Percentiles rank a stretch among this genome's conserved stretches.
These are phyloP conservation scores for Dasypolia templi DNA, from an alignment of 2,888 invertebrate genomes.

Conservation along the genomic window DNA sequence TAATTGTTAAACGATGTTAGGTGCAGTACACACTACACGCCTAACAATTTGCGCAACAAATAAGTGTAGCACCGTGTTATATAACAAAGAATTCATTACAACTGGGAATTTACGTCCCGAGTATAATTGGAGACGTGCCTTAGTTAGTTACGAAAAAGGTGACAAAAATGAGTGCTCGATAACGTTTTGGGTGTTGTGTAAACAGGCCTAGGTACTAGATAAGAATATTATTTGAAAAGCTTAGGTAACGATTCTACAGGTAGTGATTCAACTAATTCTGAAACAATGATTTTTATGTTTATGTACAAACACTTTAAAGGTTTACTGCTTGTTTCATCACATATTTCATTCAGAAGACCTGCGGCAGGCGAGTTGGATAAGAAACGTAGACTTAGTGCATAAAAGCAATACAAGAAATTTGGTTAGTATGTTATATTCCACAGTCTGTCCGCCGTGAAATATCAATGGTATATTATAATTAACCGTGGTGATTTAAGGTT, in stretches of 20 bases:
- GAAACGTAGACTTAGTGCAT: no score
- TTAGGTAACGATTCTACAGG: not conserved
- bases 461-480: not conserved
- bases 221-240: not conserved
- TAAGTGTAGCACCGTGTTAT: slow-evolving; percentile 70
- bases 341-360: no score
- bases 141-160: slow-evolving; percentile 51
- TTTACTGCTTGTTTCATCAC: no score
- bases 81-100: slow-evolving; percentile 66
- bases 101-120: slow-evolving; percentile 70
- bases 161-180: slow-evolving; percentile 27
- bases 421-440: no score
- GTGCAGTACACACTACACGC: slow-evolving; percentile 59
- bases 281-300: no score
- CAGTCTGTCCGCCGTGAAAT: not conserved
- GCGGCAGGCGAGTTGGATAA: no score
- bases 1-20: slow-evolving; percentile 77
- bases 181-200: slow-evolving; percentile 31
- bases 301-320: no score
- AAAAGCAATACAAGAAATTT: no score
- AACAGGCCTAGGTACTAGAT: not conserved
- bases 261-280: not conserved
- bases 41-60: slow-evolving; percentile 55
- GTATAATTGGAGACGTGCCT: slow-evolving; percentile 56
- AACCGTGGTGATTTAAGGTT: not conserved